Conservation (phyloP, 2,888 invertebrate genomes). For the Notocelia uddmanniana region DNA sequence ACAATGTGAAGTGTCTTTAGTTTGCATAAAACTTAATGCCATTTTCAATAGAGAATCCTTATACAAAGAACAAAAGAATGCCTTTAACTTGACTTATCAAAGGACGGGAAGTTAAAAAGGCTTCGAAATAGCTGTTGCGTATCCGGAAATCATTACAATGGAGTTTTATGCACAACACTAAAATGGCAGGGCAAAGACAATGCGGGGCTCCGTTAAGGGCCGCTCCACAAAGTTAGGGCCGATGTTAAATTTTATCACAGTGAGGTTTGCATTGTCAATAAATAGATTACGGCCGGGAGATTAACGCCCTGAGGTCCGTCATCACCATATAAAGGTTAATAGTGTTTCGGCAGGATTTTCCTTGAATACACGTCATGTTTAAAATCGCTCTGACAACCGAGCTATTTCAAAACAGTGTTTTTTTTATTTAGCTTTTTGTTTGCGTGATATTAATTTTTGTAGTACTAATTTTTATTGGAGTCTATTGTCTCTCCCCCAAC, state of each 20-base stretch:
- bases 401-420: not conserved
- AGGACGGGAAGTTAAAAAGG: constrained; percentile 20
- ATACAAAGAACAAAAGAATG: not conserved
- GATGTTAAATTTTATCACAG: constrained; percentile 42
- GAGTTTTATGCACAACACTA: constrained; percentile 44
- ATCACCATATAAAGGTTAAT: constrained; percentile 24
- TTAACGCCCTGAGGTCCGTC: constrained; percentile 30
- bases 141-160: constrained; percentile 43
- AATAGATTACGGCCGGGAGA: constrained; percentile 34
- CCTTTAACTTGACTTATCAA: not conserved
- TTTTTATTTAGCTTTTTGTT: not conserved
- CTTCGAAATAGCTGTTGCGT: constrained; percentile 34
- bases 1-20: no score
- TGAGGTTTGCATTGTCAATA: constrained; percentile 44
- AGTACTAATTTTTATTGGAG: no score
- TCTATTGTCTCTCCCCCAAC: no score
- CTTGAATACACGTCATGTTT: constrained; percentile 6
- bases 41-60: no score
- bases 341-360: constrained; percentile 9
- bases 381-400: not conserved
- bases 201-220: constrained; percentile 18
- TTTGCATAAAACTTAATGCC: no score
- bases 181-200: constrained; percentile 39
- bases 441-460: no score
- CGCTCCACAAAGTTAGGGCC: constrained; percentile 35